Conservation (phyloP, 2,113 vertebrate genomes). For the Caloenas nicobarica region DNA sequence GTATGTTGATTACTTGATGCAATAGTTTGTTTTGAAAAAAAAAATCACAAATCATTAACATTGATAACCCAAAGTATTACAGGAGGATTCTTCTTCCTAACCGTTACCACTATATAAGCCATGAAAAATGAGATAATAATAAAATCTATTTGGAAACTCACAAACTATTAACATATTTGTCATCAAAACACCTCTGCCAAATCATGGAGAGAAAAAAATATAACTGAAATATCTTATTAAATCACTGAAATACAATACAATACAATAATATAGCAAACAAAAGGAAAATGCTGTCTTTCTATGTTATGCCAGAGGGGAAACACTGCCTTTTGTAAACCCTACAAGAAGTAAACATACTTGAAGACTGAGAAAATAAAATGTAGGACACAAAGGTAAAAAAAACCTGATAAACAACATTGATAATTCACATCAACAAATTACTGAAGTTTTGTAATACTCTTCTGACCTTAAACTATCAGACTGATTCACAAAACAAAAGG, state of each 20-base stretch:
- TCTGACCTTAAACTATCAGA: background rate
- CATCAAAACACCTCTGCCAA: background rate
- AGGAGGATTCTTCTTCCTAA: background rate
- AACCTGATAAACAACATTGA: rapidly evolving
- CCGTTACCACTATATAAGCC: background rate
- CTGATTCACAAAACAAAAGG: background rate
- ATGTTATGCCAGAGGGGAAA: background rate
- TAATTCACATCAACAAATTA: background rate
- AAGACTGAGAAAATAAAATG: background rate
- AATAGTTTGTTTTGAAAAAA: background rate
- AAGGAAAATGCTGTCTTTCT: background rate
- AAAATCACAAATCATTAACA: background rate
- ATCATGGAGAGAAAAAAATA: background rate
- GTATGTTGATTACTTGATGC: background rate
- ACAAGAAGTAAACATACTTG: background rate
- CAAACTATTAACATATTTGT: background rate
- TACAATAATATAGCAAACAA: background rate
- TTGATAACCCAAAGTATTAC: background rate
- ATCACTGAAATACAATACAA: background rate
- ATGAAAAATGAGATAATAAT: background rate
- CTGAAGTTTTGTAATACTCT: background rate
- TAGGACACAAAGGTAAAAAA: background rate
- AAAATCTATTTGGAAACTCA: background rate
- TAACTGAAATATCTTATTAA: background rate
- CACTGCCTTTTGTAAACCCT: background rate